Percentiles rank a stretch among this genome's conserved stretches.
phyloP scores from a whole-genome alignment of 2,113 vertebrate species.

The Oxyruncus cristatus region DNA sequence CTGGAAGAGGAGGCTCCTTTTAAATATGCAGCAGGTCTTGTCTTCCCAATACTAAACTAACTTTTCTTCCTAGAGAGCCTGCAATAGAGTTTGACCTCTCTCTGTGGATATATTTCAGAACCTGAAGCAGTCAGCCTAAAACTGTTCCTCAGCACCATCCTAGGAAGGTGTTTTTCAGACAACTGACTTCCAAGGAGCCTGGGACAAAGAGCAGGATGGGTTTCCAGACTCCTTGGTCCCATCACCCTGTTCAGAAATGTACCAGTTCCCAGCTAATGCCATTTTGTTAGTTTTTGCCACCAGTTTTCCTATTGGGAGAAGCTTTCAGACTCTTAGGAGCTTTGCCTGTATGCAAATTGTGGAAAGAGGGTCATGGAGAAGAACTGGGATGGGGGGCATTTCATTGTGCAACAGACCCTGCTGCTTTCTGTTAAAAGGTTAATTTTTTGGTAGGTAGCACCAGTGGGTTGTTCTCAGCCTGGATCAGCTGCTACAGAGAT shows the following conservation, averaged over 20 bases:
- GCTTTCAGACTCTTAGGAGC: not conserved
- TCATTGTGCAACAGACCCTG: not conserved
- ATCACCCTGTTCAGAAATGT: not conserved
- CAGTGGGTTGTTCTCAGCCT: not conserved
- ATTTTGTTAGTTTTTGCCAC: not conserved
- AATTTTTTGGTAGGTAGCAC: not conserved
- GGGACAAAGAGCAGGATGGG: not conserved
- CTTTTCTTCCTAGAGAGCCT: not conserved
- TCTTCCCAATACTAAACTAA: not conserved
- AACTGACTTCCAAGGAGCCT: fast-evolving
- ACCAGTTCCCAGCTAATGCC: not conserved
- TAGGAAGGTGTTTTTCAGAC: not conserved
- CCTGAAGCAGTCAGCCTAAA: not conserved
- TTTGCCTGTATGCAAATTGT: not conserved
- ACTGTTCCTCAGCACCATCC: not conserved
- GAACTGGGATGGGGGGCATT: not conserved
- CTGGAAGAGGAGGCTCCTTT: not conserved
- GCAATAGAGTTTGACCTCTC: not conserved
- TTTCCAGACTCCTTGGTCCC: not conserved
- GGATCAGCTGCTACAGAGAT: not conserved
- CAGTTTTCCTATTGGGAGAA: not conserved
- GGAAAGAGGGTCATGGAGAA: not conserved
- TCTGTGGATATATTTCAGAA: not conserved
- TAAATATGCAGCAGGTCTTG: slow-evolving; percentile 2
- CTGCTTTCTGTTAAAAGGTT: not conserved